phyloP scores from a whole-genome alignment of 2,113 vertebrate species.

The Ictalurus punctatus region DNA sequence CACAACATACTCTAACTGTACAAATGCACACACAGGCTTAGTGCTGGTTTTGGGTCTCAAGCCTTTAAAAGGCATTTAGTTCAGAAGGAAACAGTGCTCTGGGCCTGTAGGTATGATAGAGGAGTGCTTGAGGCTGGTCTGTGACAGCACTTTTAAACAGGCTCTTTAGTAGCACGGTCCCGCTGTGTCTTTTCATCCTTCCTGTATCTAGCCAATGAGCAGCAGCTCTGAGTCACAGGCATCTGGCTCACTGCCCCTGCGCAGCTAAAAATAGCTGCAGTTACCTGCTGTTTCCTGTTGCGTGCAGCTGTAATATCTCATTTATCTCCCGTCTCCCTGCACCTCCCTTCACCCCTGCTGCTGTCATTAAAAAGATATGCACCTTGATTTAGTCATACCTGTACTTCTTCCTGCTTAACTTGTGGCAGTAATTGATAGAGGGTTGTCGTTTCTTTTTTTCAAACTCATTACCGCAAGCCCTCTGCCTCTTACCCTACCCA shows the following conservation, averaged over 20 bases:
- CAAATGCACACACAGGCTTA: neutral
- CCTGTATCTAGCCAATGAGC: conserved; percentile 64
- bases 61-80: neutral
- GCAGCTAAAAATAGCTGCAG: conserved; percentile 72
- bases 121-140: neutral
- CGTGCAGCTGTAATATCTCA: conserved; percentile 67
- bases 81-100: neutral
- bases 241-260: conserved; percentile 64
- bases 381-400: conserved; percentile 65
- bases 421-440: neutral
- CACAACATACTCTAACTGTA: neutral
- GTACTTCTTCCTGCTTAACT: conserved; percentile 16
- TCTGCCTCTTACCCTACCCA: neutral
- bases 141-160: conserved; percentile 23
- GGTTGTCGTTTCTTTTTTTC: neutral
- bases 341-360: conserved; percentile 54
- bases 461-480: neutral
- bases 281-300: conserved; percentile 69
- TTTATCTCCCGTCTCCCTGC: conserved; percentile 69
- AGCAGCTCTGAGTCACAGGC: conserved; percentile 64
- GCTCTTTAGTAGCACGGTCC: conserved; percentile 1
- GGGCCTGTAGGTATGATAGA: neutral
- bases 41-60: conserved; percentile 9
- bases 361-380: conserved; percentile 63
- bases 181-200: conserved; percentile 56